Conservation (phyloP, 2,888 invertebrate species). For the Athrips mouffetella region DNA sequence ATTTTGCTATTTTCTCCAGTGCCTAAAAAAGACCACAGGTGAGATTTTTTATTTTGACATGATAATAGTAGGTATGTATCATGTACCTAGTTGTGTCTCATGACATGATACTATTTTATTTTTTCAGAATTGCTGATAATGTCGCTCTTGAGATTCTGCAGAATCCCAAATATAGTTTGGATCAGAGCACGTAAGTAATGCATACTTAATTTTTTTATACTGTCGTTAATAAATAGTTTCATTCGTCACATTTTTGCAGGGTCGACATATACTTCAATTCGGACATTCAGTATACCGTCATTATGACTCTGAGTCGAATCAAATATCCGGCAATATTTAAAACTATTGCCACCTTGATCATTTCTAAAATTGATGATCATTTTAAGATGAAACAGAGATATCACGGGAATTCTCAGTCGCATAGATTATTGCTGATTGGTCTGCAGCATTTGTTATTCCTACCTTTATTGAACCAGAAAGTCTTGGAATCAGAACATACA, state of each 20-base stretch:
- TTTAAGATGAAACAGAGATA: conserved; percentile 62
- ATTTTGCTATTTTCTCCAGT: conserved; percentile 69
- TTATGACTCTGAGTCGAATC: conserved; percentile 44
- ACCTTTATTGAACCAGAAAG: conserved; percentile 31
- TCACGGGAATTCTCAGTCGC: conserved; percentile 59
- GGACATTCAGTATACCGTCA: conserved; percentile 49
- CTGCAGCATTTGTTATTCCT: conserved; percentile 22
- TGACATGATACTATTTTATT: conserved; percentile 9
- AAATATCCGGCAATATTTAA: conserved; percentile 36
- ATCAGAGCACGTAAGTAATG: conserved; percentile 38
- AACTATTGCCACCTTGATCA: conserved; percentile 43
- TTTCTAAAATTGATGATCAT: conserved; percentile 44
- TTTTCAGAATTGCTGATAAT: conserved; percentile 57
- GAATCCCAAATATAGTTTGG: conserved; percentile 35
- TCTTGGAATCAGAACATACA: conserved; percentile 29
- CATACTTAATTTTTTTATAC: background rate
- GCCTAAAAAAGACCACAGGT: conserved; percentile 77
- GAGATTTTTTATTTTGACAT: conserved; percentile 13
- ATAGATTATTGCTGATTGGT: conserved; percentile 50
- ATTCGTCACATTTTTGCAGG: too few relatives aligned
- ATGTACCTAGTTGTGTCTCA: background rate
- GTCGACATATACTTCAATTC: conserved; percentile 36
- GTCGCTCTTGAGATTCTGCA: conserved; percentile 44
- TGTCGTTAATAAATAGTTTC: background rate
- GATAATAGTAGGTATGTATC: background rate